Evolutionary conservation across 2,888 invertebrate species (phyloP).

Genomic region (Tetanocera ferruginea): DNA sequence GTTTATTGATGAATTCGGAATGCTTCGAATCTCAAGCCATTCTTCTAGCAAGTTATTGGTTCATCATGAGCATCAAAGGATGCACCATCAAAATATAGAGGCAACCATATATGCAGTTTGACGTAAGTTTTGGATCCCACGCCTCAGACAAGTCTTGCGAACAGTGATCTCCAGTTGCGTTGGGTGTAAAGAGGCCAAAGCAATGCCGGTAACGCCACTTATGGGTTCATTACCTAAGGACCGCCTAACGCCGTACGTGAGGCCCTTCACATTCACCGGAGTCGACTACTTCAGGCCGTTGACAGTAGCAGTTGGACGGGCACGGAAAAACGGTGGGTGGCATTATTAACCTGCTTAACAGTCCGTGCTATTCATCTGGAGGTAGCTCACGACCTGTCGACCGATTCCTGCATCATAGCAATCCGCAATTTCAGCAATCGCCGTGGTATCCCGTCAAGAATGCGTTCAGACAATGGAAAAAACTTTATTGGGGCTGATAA

Average conservation of each 20-base stretch:
- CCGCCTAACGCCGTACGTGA: neutral
- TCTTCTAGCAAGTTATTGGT: neutral
- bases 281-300: neutral
- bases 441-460: slow-evolving; percentile 39
- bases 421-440: slow-evolving; percentile 29
- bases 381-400: slow-evolving; percentile 34
- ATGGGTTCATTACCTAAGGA: neutral
- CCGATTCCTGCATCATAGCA: slow-evolving; percentile 21
- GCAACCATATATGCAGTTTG: neutral
- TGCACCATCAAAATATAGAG: neutral
- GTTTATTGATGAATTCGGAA: no score
- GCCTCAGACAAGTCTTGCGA: neutral
- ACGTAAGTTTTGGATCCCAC: slow-evolving; percentile 2
- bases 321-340: slow-evolving; percentile 22
- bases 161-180: neutral
- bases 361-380: slow-evolving; percentile 37
- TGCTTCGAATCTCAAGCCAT: neutral
- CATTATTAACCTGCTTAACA: slow-evolving; percentile 26
- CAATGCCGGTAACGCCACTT: no score
- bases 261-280: neutral
- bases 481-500: slow-evolving; percentile 44
- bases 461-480: slow-evolving; percentile 46
- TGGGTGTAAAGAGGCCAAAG: no score
- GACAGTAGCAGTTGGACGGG: slow-evolving; percentile 23
- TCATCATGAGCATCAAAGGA: neutral